Conservation (phyloP, 2,113 vertebrate genomes). For the Acinonyx jubatus region DNA sequence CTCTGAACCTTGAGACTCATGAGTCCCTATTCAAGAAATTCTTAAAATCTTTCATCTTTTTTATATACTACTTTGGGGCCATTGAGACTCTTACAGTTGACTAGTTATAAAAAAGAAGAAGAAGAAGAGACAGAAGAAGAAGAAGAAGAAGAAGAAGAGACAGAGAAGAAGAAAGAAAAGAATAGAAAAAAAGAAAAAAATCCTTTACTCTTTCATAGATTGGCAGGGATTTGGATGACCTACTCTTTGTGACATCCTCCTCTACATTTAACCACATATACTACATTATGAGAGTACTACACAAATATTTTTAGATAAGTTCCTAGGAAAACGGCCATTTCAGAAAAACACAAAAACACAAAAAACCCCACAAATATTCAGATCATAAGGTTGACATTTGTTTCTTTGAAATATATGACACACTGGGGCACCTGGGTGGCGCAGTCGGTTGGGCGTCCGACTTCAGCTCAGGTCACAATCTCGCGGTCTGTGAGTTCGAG, state of each 20-base stretch:
- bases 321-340: background rate
- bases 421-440: background rate
- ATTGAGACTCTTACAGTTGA: background rate
- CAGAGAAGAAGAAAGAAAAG: background rate
- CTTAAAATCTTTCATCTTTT: background rate
- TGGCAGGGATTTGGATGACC: background rate
- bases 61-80: background rate
- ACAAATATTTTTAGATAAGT: background rate
- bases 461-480: too few relatives aligned
- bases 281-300: background rate
- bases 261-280: background rate
- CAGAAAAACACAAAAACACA: background rate
- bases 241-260: background rate
- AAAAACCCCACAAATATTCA: background rate
- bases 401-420: constrained; percentile 33
- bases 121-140: background rate
- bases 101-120: background rate
- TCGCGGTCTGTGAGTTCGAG: too few relatives aligned
- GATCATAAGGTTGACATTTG: background rate
- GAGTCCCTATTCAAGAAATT: background rate
- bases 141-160: background rate
- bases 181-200: background rate
- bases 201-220: background rate
- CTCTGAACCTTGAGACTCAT: background rate
- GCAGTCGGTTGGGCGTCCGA: too few relatives aligned